Conservation (phyloP, 2,113 vertebrate species). For the Chloropsis cyanopogon region DNA sequence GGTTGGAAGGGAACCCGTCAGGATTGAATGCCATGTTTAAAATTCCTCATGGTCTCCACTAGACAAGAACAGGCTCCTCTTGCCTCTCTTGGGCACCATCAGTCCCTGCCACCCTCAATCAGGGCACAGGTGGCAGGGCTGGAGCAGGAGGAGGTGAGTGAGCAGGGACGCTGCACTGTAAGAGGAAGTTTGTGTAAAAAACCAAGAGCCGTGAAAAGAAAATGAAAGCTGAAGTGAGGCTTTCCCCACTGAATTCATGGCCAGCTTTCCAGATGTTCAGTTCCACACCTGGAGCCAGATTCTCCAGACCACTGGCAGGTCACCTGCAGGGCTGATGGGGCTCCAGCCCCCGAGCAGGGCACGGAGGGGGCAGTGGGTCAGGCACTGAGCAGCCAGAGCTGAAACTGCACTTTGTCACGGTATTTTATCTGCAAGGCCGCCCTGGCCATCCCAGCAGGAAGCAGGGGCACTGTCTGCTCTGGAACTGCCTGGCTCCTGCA, state of each 20-base stretch:
- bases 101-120: background rate
- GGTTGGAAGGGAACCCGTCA: background rate
- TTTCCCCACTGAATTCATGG: background rate
- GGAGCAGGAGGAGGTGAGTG: background rate
- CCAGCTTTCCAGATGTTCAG: background rate
- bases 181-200: background rate
- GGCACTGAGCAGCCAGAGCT: background rate
- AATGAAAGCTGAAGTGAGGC: background rate
- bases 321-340: background rate
- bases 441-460: background rate
- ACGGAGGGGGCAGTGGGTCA: background rate
- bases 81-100: fast-evolving
- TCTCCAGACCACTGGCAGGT: background rate
- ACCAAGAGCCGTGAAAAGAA: background rate
- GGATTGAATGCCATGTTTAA: fast-evolving
- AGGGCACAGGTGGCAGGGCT: background rate
- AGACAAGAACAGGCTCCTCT: background rate
- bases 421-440: background rate
- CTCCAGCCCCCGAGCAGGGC: fast-evolving
- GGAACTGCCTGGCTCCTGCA: background rate
- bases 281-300: background rate
- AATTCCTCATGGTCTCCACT: background rate
- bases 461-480: background rate
- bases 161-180: background rate
- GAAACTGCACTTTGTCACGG: background rate